Evolutionary conservation across 2,797 vertebrate species (phyloP), one percentile per base, ranked within the genome.

Genomic region (Amazona ochrocephala): DNA sequence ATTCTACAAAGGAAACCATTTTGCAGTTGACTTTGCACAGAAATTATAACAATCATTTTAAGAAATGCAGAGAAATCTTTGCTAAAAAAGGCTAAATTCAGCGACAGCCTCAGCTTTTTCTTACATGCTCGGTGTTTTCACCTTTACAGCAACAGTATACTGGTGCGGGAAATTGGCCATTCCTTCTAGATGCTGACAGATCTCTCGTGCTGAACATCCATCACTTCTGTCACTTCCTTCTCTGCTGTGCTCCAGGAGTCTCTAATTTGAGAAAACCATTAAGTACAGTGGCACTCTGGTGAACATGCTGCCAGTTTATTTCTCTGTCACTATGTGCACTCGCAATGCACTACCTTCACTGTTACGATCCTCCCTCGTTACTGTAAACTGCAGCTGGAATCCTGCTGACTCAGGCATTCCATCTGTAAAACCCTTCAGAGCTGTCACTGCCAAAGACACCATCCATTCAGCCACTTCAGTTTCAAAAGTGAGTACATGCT

Each of bases 321-420:
- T 53, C 58, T 75, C 74, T 74, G 37, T 34, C 74, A 77, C 4
- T 47, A 76, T 0, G 19, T 27, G 56, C 47, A n/a, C 64, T 76
- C 1, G 0, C 44, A 50, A 88, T 78, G 37, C 56, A 60, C 50
- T 70, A 58, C 66, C 50, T 74, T 65, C 62, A 11, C 12, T 37
- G 77, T 61, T 61, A 34, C 0, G 30, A 89, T 87, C 53, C 60
- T 64, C 29, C 39, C 54, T 27, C 5, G 29, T 42, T 64, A 89
- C 61, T 29, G 61, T 42, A 71, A 93, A 71, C 51, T 56, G 81
- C 44, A 74, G 84, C 44, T 76, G 83, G 73, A 84, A 90, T 92
- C 93, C 75, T 89, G 94, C 94, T 93, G 94, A 95, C 75, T 95
- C 95, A 90, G 67, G 44, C 17, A 64, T 56, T 71, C 29, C 4